These are phyloP conservation scores for Drosophila mayri DNA, from an alignment of 1,140 invertebrate species.

Conservation along the genomic window DNA sequence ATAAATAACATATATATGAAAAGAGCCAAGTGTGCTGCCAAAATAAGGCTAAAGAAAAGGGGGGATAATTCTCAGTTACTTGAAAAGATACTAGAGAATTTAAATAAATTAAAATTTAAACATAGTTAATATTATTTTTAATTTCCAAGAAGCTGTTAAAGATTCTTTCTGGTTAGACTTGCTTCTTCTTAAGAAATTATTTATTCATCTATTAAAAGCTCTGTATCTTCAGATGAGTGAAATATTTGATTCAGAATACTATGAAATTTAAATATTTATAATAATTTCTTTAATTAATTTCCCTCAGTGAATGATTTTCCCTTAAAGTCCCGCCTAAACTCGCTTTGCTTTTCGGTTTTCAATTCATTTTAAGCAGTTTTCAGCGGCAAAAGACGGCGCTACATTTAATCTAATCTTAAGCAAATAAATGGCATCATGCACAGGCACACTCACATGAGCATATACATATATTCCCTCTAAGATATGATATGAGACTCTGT, in stretches of 20 bases:
- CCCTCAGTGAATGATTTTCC: slow-evolving; percentile 13
- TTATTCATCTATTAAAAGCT: too few relatives aligned
- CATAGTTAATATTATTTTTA: too few relatives aligned
- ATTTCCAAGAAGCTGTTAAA: too few relatives aligned
- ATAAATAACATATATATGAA: slow-evolving; percentile 6
- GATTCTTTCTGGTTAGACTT: background rate
- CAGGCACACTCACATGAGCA: slow-evolving; percentile 9
- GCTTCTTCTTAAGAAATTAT: background rate
- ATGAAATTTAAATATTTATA: background rate
- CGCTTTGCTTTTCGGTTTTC: slow-evolving; percentile 19
- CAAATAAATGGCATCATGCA: slow-evolving; percentile 51
- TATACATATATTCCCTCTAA: slow-evolving; percentile 34
- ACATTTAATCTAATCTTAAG: slow-evolving; percentile 74
- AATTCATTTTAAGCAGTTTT: slow-evolving; percentile 29
- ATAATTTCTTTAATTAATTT: background rate
- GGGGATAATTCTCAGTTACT: slow-evolving; percentile 16
- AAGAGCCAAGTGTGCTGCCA: slow-evolving; percentile 6
- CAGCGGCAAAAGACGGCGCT: slow-evolving; percentile 43
- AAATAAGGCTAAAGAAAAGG: slow-evolving; percentile 1
- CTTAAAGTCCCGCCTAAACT: slow-evolving; percentile 8
- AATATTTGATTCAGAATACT: background rate
- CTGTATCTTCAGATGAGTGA: background rate
- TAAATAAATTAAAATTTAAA: background rate
- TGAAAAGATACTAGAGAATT: background rate
- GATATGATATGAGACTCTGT: slow-evolving; percentile 56